A percentile compares a stretch with the other conserved stretches of the same genome.
phyloP scores from a whole-genome alignment of 1,140 invertebrate species.

The Aradophagus sp. region DNA sequence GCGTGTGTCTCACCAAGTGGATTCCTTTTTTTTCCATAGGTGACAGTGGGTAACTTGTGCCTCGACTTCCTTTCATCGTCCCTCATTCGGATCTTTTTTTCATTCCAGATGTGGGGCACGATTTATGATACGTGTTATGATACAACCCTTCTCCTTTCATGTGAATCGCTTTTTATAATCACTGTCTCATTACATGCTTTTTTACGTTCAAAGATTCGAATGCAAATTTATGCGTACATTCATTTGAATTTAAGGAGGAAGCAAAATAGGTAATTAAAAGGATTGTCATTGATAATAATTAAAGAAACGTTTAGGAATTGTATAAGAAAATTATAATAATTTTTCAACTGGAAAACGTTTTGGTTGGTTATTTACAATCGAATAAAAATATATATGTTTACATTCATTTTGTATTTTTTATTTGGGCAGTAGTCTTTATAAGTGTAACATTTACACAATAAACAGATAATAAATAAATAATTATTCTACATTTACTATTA shows the following conservation, averaged over 20 bases:
- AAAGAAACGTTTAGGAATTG: no score
- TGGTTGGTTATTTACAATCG: no score
- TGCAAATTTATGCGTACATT: conserved; percentile 25
- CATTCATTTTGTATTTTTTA: no score
- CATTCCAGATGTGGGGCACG: conserved; percentile 44
- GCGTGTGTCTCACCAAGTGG: conserved; percentile 57
- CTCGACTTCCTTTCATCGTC: conserved; percentile 48
- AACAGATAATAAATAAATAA: no score
- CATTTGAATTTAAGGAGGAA: conserved; percentile 32
- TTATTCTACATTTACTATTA: no score
- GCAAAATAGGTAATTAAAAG: conserved; percentile 19
- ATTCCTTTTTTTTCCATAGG: conserved; percentile 37
- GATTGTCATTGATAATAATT: no score
- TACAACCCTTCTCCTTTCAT: conserved; percentile 44
- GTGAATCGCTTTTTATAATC: conserved; percentile 43
- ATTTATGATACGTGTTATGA: conserved; percentile 52
- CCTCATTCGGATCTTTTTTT: conserved; percentile 39
- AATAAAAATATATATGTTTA: no score
- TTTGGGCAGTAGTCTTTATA: no score
- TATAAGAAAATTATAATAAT: no score
- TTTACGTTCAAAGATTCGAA: conserved; percentile 17
- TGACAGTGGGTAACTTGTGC: conserved; percentile 43
- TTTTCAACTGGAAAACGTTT: no score
- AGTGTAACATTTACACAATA: no score
- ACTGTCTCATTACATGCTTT: conserved; percentile 48